These are phyloP conservation scores for Seriola dumerili DNA, from an alignment of 2,113 vertebrate genomes.

Conservation along the genomic window DNA sequence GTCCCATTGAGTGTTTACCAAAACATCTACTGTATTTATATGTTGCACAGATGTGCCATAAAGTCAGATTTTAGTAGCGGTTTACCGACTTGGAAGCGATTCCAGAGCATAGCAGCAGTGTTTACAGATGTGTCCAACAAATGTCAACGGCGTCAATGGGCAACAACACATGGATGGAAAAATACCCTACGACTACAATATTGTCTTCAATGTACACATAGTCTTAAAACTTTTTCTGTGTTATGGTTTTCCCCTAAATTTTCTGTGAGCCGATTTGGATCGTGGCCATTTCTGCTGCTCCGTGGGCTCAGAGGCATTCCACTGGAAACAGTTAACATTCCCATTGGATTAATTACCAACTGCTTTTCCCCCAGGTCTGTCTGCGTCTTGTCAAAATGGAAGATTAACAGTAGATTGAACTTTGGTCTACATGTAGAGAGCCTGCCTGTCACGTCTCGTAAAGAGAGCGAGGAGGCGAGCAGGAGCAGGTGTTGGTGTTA, in stretches of 20 bases:
- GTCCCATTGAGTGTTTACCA: conserved; percentile 17
- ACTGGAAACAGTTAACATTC: conserved; percentile 68
- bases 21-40: conserved; percentile 45
- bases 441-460: conserved; percentile 43
- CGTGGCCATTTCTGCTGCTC: conserved; percentile 26
- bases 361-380: conserved; percentile 31
- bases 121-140: conserved; percentile 63
- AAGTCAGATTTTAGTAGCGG: conserved; percentile 41
- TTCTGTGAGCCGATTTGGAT: conserved; percentile 42
- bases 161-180: conserved; percentile 30
- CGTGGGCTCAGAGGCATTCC: conserved; percentile 60
- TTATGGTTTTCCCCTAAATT: conserved; percentile 35
- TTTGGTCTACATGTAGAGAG: conserved; percentile 48
- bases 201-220: conserved; percentile 42
- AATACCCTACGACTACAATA: neutral
- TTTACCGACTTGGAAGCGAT: conserved; percentile 41
- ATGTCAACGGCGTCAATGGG: conserved; percentile 28
- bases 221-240: conserved; percentile 19
- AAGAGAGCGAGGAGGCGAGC: conserved; percentile 10
- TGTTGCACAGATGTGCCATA: conserved; percentile 43
- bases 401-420: conserved; percentile 71
- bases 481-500: conserved; percentile 34
- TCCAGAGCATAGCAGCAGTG: conserved; percentile 29
- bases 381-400: conserved; percentile 51
- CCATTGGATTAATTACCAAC: conserved; percentile 72